A percentile compares a stretch with the other conserved stretches of the same genome.
These are phyloP conservation scores for Drosophila bipectinata DNA, from an alignment of 1,140 invertebrate genomes.

Conservation along the genomic window DNA sequence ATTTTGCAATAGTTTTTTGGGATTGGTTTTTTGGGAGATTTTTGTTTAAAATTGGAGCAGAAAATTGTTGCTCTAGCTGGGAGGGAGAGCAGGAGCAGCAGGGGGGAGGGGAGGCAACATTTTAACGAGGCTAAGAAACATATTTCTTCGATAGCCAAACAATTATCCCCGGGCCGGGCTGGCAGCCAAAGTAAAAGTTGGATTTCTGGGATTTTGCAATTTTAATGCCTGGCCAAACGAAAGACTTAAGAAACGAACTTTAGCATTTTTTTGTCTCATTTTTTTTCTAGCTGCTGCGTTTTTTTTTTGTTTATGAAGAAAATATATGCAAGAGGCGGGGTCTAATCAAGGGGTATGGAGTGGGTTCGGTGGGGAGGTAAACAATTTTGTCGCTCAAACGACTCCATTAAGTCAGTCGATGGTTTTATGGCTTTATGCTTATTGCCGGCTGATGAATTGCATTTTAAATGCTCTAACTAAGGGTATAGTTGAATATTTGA, in stretches of 20 bases:
- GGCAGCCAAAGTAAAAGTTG: slow-evolving; percentile 11
- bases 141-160: slow-evolving; percentile 66
- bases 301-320: slow-evolving; percentile 1
- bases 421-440: slow-evolving; percentile 52
- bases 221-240: slow-evolving; percentile 51
- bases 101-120: not conserved
- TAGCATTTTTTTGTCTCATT: slow-evolving; percentile 28
- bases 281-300: slow-evolving; percentile 5
- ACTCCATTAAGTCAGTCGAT: slow-evolving; percentile 61
- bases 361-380: slow-evolving; percentile 1
- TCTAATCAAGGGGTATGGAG: slow-evolving; percentile 12
- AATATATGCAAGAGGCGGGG: slow-evolving; percentile 31
- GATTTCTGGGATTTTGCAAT: slow-evolving; percentile 51
- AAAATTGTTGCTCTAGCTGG: slow-evolving; percentile 4
- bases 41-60: slow-evolving; percentile 43
- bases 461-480: slow-evolving; percentile 15
- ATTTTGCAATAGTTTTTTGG: slow-evolving; percentile 25
- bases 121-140: slow-evolving; percentile 42
- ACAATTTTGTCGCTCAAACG: slow-evolving; percentile 64
- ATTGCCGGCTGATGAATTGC: slow-evolving; percentile 66
- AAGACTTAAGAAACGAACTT: slow-evolving; percentile 77
- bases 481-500: not conserved
- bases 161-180: slow-evolving; percentile 52
- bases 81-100: not conserved
- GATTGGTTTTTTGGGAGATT: slow-evolving; percentile 22